Percentiles rank a stretch among this genome's conserved stretches.
Conservation (phyloP, 2,113 vertebrate species). For the Pomatostomus ruficeps region DNA sequence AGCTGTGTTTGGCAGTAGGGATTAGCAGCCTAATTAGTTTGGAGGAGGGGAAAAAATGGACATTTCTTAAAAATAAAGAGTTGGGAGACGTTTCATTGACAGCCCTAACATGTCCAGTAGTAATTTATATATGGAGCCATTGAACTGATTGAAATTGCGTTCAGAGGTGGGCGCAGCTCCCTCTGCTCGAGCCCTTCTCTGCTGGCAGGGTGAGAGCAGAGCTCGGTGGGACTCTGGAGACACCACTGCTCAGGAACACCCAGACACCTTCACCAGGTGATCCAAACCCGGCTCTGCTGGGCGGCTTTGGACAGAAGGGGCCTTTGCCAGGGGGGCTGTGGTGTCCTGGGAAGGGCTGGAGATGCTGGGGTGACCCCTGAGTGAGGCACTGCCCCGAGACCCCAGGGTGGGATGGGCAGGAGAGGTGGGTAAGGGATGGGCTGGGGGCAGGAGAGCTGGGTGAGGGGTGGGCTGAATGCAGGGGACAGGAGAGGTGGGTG, state of each 20-base stretch:
- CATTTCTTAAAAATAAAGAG: background rate
- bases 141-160: background rate
- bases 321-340: background rate
- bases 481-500: too few species aligned
- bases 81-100: background rate
- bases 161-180: background rate
- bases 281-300: background rate
- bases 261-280: background rate
- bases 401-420: background rate
- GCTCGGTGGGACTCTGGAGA: background rate
- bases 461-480: too few species aligned
- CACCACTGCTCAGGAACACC: too few species aligned
- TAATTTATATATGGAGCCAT: background rate
- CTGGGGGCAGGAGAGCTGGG: too few species aligned
- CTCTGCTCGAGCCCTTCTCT: background rate
- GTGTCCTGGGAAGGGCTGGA: background rate
- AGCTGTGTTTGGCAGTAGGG: background rate
- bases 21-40: background rate
- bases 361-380: background rate
- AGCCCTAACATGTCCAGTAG: background rate
- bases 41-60: background rate
- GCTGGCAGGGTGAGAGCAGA: fast-evolving
- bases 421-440: too few species aligned
- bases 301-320: background rate
- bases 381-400: fast-evolving